A percentile compares a stretch with the other conserved stretches of the same genome.
These are phyloP conservation scores for Leptonema lineaticorne DNA, from an alignment of 1,140 invertebrate species.

Conservation along the genomic window DNA sequence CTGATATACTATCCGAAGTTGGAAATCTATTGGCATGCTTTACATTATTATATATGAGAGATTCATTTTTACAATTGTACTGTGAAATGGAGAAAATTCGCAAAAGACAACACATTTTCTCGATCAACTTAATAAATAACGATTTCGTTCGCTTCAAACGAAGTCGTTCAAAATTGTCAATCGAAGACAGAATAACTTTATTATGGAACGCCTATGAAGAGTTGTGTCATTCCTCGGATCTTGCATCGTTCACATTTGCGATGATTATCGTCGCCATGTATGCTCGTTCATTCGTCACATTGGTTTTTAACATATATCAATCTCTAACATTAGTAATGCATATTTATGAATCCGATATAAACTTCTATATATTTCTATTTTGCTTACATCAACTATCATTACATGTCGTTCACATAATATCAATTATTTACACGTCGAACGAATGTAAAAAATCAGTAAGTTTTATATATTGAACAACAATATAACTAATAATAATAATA, in stretches of 20 bases:
- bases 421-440: too few relatives aligned
- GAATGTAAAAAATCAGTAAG: too few relatives aligned
- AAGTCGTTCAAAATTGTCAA: too few relatives aligned
- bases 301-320: slow-evolving; percentile 23
- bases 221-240: background rate
- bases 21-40: background rate
- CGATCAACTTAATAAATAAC: too few relatives aligned
- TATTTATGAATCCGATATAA: background rate
- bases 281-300: background rate
- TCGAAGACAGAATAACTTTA: background rate
- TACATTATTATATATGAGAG: background rate
- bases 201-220: slow-evolving; percentile 12
- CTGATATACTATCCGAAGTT: background rate
- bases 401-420: too few relatives aligned
- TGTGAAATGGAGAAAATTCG: too few relatives aligned
- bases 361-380: background rate
- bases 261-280: background rate
- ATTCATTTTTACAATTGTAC: background rate
- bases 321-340: background rate
- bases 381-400: slow-evolving; percentile 7
- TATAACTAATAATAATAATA: too few relatives aligned
- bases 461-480: too few relatives aligned
- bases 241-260: background rate
- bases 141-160: too few relatives aligned
- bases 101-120: too few relatives aligned